Conservation (phyloP, 2,113 vertebrate species). For the Stictonetta naevosa region DNA sequence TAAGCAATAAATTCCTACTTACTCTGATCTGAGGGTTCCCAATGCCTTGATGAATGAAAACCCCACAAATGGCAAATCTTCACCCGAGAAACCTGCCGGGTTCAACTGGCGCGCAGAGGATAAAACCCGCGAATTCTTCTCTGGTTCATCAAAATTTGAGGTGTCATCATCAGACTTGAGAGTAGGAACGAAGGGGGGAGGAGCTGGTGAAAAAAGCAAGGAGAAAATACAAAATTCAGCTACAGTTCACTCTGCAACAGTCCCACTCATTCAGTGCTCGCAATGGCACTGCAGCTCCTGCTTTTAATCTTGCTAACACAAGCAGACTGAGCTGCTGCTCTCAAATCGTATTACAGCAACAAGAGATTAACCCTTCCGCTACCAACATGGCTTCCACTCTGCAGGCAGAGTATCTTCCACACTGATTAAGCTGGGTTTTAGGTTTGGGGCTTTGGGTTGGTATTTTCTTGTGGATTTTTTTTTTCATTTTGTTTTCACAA, state of each 20-base stretch:
- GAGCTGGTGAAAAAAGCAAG: slow-evolving; percentile 86
- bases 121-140: slow-evolving; percentile 87
- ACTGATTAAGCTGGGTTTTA: background rate
- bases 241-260: slow-evolving; percentile 75
- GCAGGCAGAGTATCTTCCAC: slow-evolving; percentile 67
- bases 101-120: slow-evolving; percentile 88
- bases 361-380: slow-evolving; percentile 82
- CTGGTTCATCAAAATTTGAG: slow-evolving; percentile 91
- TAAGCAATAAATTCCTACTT: slow-evolving; percentile 79
- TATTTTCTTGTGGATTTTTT: background rate
- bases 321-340: slow-evolving; percentile 84
- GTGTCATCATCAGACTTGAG: slow-evolving; percentile 94
- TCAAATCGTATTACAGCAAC: slow-evolving; percentile 83
- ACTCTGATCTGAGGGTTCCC: slow-evolving; percentile 85
- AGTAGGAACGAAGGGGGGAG: slow-evolving; percentile 91
- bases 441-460: background rate
- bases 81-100: slow-evolving; percentile 83
- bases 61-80: slow-evolving; percentile 89
- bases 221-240: slow-evolving; percentile 76
- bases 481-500: background rate
- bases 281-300: slow-evolving; percentile 86
- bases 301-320: slow-evolving; percentile 87
- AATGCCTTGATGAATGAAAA: slow-evolving; percentile 86
- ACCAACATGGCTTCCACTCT: slow-evolving; percentile 84
- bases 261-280: slow-evolving; percentile 77